Conservation (phyloP, 1,140 invertebrate species). For the Solen grandis region DNA sequence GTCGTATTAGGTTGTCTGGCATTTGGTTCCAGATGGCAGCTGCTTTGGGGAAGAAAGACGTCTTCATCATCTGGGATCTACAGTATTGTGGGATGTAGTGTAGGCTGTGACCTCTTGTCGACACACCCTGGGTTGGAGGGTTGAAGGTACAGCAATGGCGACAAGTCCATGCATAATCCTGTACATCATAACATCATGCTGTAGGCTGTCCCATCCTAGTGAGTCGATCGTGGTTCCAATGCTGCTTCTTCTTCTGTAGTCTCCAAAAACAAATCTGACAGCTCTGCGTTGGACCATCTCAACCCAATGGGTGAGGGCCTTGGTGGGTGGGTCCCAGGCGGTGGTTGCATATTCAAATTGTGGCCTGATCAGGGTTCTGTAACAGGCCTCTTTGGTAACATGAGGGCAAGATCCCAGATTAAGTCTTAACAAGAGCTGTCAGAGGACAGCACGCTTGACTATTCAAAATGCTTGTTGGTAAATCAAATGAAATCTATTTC, state of each 20-base stretch:
- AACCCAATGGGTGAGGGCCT: no score
- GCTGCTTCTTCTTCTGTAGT: slow-evolving; percentile 9
- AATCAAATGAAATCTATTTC: no score
- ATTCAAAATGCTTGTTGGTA: no score
- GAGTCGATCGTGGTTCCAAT: no score
- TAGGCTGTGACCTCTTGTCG: no score
- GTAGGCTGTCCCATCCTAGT: no score
- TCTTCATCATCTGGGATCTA: not conserved
- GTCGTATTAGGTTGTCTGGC: no score
- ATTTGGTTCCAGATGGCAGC: slow-evolving; percentile 15
- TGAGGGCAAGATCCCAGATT: slow-evolving; percentile 25
- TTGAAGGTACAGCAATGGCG: no score
- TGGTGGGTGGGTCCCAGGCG: slow-evolving; percentile 53
- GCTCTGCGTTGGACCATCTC: slow-evolving; percentile 61
- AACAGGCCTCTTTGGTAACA: not conserved
- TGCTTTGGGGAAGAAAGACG: slow-evolving; percentile 9
- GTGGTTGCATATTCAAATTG: slow-evolving; percentile 50
- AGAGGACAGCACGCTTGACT: no score
- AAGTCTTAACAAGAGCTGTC: slow-evolving; percentile 30
- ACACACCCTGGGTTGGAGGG: no score
- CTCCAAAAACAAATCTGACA: slow-evolving; percentile 18
- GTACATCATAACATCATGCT: slow-evolving; percentile 30
- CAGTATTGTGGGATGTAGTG: no score
- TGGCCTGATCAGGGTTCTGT: slow-evolving; percentile 23
- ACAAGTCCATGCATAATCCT: not conserved